phyloP scores from a whole-genome alignment of 2,113 vertebrate species.

The Grantiella picta region DNA sequence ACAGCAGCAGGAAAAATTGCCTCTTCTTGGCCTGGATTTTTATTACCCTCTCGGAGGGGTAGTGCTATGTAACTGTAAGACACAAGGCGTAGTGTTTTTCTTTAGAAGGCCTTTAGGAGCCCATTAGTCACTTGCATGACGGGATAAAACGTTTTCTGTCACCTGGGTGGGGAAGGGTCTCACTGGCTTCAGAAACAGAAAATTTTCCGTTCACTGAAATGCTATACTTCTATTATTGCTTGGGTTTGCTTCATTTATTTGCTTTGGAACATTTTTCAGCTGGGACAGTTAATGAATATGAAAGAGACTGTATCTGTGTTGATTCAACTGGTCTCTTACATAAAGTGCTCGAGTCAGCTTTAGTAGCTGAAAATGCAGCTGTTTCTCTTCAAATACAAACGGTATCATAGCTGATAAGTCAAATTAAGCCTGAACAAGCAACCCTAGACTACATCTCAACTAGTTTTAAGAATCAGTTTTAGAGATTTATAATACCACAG shows the following conservation, averaged over 20 bases:
- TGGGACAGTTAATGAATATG: conserved; percentile 23
- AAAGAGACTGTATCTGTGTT: conserved; percentile 46
- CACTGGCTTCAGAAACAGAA: not conserved
- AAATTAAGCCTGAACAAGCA: conserved; percentile 69
- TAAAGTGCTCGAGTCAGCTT: conserved; percentile 51
- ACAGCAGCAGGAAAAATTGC: not conserved
- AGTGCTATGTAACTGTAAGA: not conserved
- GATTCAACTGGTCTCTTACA: conserved; percentile 35
- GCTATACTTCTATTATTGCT: not conserved
- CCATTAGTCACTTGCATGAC: not conserved
- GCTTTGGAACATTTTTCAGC: conserved; percentile 24
- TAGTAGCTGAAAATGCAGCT: conserved; percentile 37
- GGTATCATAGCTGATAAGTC: conserved; percentile 52
- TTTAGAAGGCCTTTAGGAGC: not conserved
- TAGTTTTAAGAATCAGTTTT: conserved; percentile 57
- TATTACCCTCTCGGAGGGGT: not conserved
- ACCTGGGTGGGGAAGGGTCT: not conserved
- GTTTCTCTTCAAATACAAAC: conserved; percentile 60
- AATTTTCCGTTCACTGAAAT: not conserved
- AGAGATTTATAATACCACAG: conserved; percentile 50
- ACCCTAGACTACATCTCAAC: conserved; percentile 42
- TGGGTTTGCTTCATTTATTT: conserved; percentile 26
- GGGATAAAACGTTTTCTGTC: not conserved
- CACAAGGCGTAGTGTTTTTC: accelerated
- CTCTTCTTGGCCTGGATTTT: not conserved